These are phyloP conservation scores for Tetranychus truncatus DNA, from an alignment of 2,888 invertebrate genomes.

Conservation along the genomic window DNA sequence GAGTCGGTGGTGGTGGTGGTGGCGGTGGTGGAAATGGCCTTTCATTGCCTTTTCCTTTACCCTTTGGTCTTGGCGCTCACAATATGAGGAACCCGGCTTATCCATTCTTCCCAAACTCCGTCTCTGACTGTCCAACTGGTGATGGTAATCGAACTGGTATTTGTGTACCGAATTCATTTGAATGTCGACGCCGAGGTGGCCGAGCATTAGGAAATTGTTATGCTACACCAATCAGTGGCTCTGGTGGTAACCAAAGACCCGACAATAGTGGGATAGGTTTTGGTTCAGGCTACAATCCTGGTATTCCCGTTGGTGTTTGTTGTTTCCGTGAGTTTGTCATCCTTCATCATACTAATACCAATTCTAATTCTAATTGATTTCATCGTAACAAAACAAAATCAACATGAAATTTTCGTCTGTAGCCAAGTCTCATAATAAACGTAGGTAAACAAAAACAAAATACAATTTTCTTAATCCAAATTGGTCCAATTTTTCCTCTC, in stretches of 20 bases:
- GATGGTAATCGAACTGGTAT: conserved; percentile 21
- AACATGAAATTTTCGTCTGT: neutral
- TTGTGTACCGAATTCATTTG: conserved; percentile 16
- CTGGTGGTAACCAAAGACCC: conserved; percentile 8
- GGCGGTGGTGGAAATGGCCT: neutral
- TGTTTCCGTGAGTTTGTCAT: conserved; percentile 18
- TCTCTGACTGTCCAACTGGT: conserved; percentile 20
- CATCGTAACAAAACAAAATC: neutral
- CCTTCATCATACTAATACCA: neutral
- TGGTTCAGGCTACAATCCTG: conserved; percentile 7
- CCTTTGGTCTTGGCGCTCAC: neutral
- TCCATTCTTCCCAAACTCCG: conserved; percentile 2
- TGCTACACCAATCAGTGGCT: conserved; percentile 10
- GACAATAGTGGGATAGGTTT: neutral
- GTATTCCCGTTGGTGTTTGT: conserved; percentile 20
- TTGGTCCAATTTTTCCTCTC: too few species aligned
- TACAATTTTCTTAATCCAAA: too few species aligned
- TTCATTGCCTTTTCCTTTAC: neutral
- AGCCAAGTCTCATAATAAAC: conserved; percentile 3
- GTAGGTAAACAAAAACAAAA: neutral
- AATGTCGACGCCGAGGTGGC: conserved; percentile 18
- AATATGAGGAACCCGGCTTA: conserved; percentile 4
- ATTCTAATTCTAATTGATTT: neutral
- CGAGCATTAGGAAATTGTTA: conserved; percentile 19
- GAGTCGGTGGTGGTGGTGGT: neutral